These are phyloP conservation scores for Pogonomyrmex barbatus DNA, from an alignment of 1,140 invertebrate species.

Conservation along the genomic window DNA sequence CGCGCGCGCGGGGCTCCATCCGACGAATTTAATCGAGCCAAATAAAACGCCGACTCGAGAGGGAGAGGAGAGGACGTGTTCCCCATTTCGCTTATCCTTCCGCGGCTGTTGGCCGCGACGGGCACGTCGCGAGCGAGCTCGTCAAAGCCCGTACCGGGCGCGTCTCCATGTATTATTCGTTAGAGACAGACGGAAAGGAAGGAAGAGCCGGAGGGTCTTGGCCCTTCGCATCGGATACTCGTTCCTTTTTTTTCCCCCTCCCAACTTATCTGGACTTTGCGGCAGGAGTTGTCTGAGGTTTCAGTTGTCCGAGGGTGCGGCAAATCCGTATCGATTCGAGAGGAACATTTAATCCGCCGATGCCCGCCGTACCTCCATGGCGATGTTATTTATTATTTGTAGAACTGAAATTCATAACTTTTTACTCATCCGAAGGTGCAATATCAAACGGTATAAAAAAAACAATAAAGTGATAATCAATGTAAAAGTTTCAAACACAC, in stretches of 20 bases:
- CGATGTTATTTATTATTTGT: not conserved
- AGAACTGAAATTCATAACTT: not conserved
- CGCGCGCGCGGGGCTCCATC: not conserved
- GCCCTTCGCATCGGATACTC: not conserved
- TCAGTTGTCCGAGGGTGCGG: not conserved
- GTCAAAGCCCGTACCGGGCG: not conserved
- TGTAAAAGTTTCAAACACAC: too few relatives aligned
- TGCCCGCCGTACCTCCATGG: too few relatives aligned
- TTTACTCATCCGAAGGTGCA: not conserved
- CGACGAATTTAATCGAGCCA: constrained; percentile 74
- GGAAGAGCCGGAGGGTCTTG: constrained; percentile 8
- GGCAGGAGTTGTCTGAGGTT: constrained; percentile 27
- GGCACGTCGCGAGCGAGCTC: constrained; percentile 23
- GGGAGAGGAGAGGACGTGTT: not conserved
- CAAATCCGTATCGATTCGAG: constrained; percentile 10
- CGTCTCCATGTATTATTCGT: constrained; percentile 27
- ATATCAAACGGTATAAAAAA: not conserved
- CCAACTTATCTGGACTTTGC: constrained; percentile 22
- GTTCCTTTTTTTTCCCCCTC: not conserved
- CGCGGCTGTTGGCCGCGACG: constrained; percentile 18
- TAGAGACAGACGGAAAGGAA: constrained; percentile 8
- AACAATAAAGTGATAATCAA: not conserved
- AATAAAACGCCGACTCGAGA: constrained; percentile 51
- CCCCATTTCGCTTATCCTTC: constrained; percentile 20
- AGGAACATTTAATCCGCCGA: constrained; percentile 26